Conservation (phyloP, 2,113 vertebrate genomes). For the Rhodinocichla rosea region DNA sequence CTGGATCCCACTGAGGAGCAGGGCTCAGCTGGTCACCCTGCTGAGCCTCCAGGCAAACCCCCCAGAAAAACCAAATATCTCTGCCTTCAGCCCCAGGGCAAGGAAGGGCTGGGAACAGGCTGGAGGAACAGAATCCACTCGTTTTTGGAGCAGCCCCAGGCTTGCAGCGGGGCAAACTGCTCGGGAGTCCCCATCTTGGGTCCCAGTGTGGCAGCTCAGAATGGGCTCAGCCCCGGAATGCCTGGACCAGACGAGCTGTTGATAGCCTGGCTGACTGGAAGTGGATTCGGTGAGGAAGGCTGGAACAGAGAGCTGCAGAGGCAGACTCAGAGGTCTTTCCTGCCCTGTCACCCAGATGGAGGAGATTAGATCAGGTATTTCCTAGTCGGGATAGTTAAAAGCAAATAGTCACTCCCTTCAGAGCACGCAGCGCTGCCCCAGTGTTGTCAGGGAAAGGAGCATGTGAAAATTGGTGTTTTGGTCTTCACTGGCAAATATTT, state of each 20-base stretch:
- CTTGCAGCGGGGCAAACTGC: not conserved
- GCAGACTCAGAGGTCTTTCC: not conserved
- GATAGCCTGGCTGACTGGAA: not conserved
- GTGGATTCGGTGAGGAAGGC: not conserved
- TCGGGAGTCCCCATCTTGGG: not conserved
- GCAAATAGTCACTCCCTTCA: not conserved
- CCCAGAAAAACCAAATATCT: not conserved
- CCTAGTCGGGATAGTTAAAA: not conserved
- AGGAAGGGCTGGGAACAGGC: not conserved
- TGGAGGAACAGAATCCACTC: accelerated
- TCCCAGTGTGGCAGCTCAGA: not conserved
- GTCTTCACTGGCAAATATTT: slow-evolving; percentile 13
- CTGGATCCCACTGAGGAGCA: not conserved
- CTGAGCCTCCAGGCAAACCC: not conserved
- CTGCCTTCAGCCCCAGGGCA: not conserved
- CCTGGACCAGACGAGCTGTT: not conserved
- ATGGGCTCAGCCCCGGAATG: not conserved
- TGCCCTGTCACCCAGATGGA: not conserved
- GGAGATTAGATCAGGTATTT: not conserved
- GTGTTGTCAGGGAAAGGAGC: not conserved
- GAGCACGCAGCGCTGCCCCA: not conserved
- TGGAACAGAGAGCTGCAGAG: not conserved
- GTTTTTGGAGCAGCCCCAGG: not conserved
- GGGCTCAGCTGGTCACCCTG: not conserved
- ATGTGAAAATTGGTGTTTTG: slow-evolving; percentile 3